Conservation (phyloP, 2,888 invertebrate genomes). For the Lucinisca nassula region DNA sequence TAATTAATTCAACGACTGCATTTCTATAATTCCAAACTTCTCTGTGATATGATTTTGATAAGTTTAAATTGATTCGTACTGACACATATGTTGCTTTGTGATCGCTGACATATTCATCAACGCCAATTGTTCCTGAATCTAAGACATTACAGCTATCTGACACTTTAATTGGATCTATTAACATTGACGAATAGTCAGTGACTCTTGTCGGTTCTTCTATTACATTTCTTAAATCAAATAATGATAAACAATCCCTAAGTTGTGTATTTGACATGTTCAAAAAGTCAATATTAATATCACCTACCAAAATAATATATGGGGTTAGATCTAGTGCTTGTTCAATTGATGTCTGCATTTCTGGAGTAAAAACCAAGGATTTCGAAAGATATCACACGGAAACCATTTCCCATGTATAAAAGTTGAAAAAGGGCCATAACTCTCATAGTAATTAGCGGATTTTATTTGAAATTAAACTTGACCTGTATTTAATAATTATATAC, state of each 20-base stretch:
- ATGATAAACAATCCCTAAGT: not conserved
- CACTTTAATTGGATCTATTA: not conserved
- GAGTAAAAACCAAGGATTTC: no score
- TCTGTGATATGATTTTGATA: not conserved
- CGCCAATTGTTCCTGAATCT: not conserved
- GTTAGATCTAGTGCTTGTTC: no score
- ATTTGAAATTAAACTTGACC: no score
- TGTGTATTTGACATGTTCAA: no score
- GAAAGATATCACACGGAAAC: no score
- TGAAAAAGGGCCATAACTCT: no score
- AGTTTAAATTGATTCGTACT: not conserved
- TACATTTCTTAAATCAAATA: not conserved
- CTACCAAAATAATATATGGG: no score
- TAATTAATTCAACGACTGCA: not conserved
- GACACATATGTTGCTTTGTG: not conserved
- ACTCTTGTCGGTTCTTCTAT: not conserved
- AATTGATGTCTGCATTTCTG: no score
- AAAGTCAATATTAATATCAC: no score
- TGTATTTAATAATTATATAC: no score
- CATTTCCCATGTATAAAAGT: no score
- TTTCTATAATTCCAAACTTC: not conserved
- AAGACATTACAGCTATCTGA: not conserved
- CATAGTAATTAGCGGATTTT: no score
- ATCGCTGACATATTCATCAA: not conserved
- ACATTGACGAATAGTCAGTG: not conserved